phyloP scores from a whole-genome alignment of 2,888 invertebrate genomes.

The Oxyteleia sp. region DNA sequence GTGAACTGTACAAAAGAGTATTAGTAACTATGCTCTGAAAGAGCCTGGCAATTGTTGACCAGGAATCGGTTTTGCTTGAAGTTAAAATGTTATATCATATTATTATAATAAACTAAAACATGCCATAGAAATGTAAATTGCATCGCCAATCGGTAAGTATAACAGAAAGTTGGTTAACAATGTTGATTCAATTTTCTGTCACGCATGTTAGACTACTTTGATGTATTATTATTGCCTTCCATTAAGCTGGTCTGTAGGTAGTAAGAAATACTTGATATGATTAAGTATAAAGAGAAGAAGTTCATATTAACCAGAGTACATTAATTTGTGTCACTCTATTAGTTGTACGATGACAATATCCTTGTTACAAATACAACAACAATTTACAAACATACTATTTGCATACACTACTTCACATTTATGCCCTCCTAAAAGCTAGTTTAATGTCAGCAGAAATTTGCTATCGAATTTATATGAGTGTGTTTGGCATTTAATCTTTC shows the following conservation, averaged over 20 bases:
- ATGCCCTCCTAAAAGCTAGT: neutral
- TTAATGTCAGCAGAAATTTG: neutral
- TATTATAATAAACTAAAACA: neutral
- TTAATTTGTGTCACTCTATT: conserved; percentile 15
- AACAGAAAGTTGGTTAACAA: conserved; percentile 10
- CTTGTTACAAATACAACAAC: neutral
- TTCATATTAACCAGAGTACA: conserved; percentile 4
- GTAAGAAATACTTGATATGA: conserved; percentile 19
- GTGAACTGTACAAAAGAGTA: conserved; percentile 7
- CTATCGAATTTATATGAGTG: neutral
- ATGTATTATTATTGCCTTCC: conserved; percentile 31
- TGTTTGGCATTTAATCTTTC: too few species aligned
- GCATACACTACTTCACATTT: neutral
- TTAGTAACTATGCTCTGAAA: neutral
- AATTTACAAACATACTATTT: neutral
- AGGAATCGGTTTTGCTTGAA: neutral
- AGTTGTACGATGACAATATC: neutral
- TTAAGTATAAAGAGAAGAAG: conserved; percentile 15
- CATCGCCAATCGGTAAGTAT: neutral
- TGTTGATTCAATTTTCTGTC: conserved; percentile 23
- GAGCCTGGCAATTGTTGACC: neutral
- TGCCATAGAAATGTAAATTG: neutral
- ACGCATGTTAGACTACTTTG: conserved; percentile 16
- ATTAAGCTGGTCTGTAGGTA: conserved; percentile 27
- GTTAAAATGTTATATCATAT: too few species aligned